Evolutionary conservation across 2,888 invertebrate genomes (phyloP), one percentile per base, ranked within the genome.

Genomic region (Monoplex corrugatus): DNA sequence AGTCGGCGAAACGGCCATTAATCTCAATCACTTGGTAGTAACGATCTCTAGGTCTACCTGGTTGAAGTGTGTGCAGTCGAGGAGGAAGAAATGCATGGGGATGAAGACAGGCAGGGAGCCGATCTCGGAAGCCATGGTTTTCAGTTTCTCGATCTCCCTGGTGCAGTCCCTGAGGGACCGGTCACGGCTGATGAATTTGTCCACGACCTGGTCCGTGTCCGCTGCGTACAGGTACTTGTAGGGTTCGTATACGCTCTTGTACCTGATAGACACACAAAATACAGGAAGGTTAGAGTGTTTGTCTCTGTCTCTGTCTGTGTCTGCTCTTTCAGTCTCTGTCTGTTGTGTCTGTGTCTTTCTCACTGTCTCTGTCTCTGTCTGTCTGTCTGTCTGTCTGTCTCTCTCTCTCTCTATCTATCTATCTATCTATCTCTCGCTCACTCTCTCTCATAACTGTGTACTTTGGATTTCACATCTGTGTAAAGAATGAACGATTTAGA

Each of bases 11-110:
- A n/a, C n/a, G n/a, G n/a, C n/a, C n/a, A n/a, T n/a, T n/a, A n/a
- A n/a, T n/a, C n/a, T n/a, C n/a, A n/a, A n/a, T n/a, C n/a, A n/a
- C n/a, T n/a, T n/a, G n/a, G n/a, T n/a, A n/a, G n/a, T n/a, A n/a
- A n/a, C n/a, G n/a, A n/a, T n/a, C n/a, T n/a, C n/a, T n/a, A n/a
- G n/a, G n/a, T n/a, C 78, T 89, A 95, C 96, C 95, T 95, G 92
- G 89, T 96, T 95, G 57, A 96, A 89, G 80, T 93, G 90, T 2
- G 92, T 89, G 91, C 95, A 95, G 92, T 96, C 95, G 32, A 96
- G 90, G 38, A 95, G 91, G 92, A 95, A 96, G 90, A 96, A 91
- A 91, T 95, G 93, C 95, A 96, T 95, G 19, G 95, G 95, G 19
- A 96, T 93, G 86, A 92, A 93, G 38, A 95, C 94, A 63, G 96